Conservation (phyloP, 2,888 invertebrate species). For the Tachina fera region DNA sequence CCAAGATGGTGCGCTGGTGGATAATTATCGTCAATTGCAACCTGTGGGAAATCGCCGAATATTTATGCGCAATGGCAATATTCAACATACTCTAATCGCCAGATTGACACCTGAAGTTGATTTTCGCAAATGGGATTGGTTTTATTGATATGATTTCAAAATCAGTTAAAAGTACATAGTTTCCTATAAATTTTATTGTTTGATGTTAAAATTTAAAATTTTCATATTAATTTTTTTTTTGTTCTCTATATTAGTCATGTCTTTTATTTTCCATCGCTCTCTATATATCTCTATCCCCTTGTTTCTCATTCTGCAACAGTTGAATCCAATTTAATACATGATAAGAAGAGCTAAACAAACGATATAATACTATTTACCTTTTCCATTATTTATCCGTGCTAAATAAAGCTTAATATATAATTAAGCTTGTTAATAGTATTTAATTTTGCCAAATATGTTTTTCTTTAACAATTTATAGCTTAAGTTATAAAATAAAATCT, state of each 20-base stretch:
- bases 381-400: background rate
- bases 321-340: slow-evolving; percentile 8
- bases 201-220: background rate
- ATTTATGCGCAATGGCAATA: slow-evolving; percentile 86
- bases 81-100: slow-evolving; percentile 84
- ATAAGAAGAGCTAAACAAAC: background rate
- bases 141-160: slow-evolving; percentile 76
- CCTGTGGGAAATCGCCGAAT: slow-evolving; percentile 87
- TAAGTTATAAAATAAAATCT: background rate
- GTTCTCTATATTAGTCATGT: no score
- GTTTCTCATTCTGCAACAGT: background rate
- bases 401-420: background rate
- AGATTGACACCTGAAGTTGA: slow-evolving; percentile 80
- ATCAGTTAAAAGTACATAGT: background rate
- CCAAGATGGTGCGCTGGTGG: slow-evolving; percentile 86
- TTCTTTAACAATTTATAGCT: background rate
- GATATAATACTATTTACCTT: background rate
- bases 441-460: slow-evolving; percentile 8
- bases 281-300: no score
- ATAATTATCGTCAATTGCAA: slow-evolving; percentile 88
- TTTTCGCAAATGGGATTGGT: slow-evolving; percentile 87
- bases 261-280: no score
- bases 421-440: background rate
- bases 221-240: background rate
- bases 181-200: background rate